Evolutionary conservation across 2,797 vertebrate genomes (phyloP), one percentile per base, ranked within the genome.

Genomic region (Xenops minutus): DNA sequence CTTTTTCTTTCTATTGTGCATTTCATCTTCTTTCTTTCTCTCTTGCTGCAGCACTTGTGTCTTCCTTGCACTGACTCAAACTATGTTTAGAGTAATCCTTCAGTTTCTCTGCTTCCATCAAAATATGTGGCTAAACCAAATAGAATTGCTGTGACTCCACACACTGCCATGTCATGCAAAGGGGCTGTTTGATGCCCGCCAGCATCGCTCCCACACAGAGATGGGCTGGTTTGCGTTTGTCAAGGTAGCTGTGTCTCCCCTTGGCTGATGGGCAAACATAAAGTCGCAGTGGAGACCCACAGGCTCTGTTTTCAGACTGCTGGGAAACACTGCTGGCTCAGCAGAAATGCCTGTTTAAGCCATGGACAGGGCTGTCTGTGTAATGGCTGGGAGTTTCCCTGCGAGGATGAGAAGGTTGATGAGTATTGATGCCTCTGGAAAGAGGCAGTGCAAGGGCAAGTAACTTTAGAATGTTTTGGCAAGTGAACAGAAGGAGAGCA

Each of bases 171-270:
- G 48, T 14, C 66, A 23, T 36, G 26, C 72, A 21, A 8, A 43
- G 1, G 12, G 54, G 43, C 26, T 44, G 49, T 44, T 36, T 58
- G 29, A 7, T 0, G 0, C 16, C 10, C 0, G 0, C 52, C 63
- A 62, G 4, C 1, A 0, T 27, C 4, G 2, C 36, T 85, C 17
- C 51, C 63, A 49, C 7, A 0, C 9, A 24, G 46, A 51, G 51
- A 18, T 15, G 17, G 27, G 1, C 21, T 55, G 58, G 15, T 52
- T 67, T 34, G 58, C 37, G 1, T 68, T 61, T 8, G 1, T 7
- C 73, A 13, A 34, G 32, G 80, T 18, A 9, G 23, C 55, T 64
- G 58, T 89, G 58, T 21, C 48, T 44, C n/a, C 32, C 43, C 37
- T 48, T 71, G 80, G 7, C 49, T 52, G 73, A 59, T 44, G 52